Conservation (phyloP, 2,797 vertebrate species). For the Psittacula echo region DNA sequence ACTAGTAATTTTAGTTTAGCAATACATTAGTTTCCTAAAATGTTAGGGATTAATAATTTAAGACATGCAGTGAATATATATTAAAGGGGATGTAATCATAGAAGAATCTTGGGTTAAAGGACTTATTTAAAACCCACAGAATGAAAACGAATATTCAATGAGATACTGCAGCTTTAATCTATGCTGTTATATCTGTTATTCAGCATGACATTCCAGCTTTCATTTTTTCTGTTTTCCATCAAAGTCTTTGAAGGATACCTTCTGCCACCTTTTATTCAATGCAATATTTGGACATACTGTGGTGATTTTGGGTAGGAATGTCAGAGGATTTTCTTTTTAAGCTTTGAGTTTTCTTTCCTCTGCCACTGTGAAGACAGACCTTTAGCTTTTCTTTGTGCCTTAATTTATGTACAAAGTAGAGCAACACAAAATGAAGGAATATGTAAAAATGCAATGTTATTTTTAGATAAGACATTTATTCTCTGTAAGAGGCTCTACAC, state of each 20-base stretch:
- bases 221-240: conserved; percentile 3
- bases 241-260: conserved; percentile 3
- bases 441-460: conserved; percentile 7
- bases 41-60: neutral
- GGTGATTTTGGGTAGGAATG: conserved; percentile 7
- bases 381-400: conserved; percentile 32
- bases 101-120: neutral
- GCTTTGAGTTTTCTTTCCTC: conserved; percentile 5
- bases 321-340: conserved; percentile 24
- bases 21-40: neutral
- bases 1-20: neutral
- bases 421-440: conserved; percentile 18
- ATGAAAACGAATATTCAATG: conserved; percentile 30
- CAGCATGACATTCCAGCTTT: neutral
- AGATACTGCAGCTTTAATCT: conserved; percentile 15
- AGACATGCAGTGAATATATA: neutral
- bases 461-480: conserved; percentile 53
- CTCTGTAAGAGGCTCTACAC: neutral
- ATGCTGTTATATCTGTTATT: neutral
- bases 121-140: neutral
- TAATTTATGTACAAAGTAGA: conserved; percentile 45
- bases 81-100: neutral
- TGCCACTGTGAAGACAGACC: neutral
- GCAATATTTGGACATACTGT: neutral
- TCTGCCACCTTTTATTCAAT: neutral